phyloP scores from a whole-genome alignment of 64 coral and sea anemone genomes.

The Actinia tenebrosa region DNA sequence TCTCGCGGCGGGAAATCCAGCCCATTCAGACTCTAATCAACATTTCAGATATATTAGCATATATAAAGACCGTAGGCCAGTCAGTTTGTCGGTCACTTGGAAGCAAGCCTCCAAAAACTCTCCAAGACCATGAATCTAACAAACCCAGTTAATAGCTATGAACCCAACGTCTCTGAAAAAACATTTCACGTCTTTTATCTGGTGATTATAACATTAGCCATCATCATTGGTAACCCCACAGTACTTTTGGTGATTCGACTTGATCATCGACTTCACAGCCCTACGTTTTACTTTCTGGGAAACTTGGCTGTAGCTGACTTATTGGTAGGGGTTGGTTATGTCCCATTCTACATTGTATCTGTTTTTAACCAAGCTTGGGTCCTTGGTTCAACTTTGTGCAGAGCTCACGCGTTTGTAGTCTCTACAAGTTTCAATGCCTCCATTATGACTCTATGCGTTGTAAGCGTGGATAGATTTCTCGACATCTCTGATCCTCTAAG shows the following conservation, averaged over 20 bases:
- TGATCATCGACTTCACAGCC: slow-evolving; percentile 70
- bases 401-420: slow-evolving; percentile 56
- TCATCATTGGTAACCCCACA: slow-evolving; percentile 60
- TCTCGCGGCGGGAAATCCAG: background rate
- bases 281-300: slow-evolving; percentile 79
- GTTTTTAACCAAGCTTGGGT: slow-evolving; percentile 52
- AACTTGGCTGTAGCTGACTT: slow-evolving; percentile 78
- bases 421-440: slow-evolving; percentile 76
- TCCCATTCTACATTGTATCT: slow-evolving; percentile 66
- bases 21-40: background rate
- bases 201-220: slow-evolving; percentile 48
- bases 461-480: slow-evolving; percentile 73
- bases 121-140: background rate
- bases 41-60: background rate
- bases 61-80: background rate
- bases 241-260: slow-evolving; percentile 41
- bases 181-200: slow-evolving; percentile 40
- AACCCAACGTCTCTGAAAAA: background rate
- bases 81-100: background rate
- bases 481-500: slow-evolving; percentile 81
- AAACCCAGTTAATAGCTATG: background rate
- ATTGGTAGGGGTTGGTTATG: slow-evolving; percentile 58
- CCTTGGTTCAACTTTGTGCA: slow-evolving; percentile 37
- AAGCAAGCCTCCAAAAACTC: background rate
- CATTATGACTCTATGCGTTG: slow-evolving; percentile 55